phyloP scores from a whole-genome alignment of 2,797 vertebrate genomes.

The Erethizon dorsatum region DNA sequence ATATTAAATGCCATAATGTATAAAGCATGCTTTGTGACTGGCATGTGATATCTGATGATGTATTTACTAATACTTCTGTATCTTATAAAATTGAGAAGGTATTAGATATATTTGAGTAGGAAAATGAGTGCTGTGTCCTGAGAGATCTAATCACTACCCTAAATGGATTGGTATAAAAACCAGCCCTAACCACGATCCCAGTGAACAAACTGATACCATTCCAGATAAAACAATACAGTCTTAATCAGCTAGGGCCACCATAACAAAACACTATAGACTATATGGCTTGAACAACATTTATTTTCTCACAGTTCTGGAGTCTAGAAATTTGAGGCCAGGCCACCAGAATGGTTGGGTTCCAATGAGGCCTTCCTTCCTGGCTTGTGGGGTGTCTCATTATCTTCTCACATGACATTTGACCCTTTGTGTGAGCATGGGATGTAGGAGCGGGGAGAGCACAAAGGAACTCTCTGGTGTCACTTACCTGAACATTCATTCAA shows the following conservation, averaged over 20 bases:
- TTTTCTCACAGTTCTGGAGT: neutral
- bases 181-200: neutral
- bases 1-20: neutral
- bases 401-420: neutral
- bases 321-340: neutral
- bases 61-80: neutral
- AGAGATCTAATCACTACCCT: neutral
- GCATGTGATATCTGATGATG: neutral
- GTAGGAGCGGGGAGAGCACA: too few relatives aligned
- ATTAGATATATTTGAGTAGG: neutral
- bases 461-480: neutral
- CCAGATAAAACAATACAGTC: neutral
- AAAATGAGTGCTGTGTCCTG: neutral
- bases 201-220: neutral
- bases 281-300: neutral
- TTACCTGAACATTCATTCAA: neutral
- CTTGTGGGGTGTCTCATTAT: neutral
- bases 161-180: neutral
- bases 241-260: too few relatives aligned
- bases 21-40: neutral
- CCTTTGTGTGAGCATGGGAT: neutral
- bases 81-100: neutral
- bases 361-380: neutral
- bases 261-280: neutral
- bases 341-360: accelerated